These are phyloP conservation scores for Rattus rattus DNA, from an alignment of 2,113 vertebrate species.

Conservation along the genomic window DNA sequence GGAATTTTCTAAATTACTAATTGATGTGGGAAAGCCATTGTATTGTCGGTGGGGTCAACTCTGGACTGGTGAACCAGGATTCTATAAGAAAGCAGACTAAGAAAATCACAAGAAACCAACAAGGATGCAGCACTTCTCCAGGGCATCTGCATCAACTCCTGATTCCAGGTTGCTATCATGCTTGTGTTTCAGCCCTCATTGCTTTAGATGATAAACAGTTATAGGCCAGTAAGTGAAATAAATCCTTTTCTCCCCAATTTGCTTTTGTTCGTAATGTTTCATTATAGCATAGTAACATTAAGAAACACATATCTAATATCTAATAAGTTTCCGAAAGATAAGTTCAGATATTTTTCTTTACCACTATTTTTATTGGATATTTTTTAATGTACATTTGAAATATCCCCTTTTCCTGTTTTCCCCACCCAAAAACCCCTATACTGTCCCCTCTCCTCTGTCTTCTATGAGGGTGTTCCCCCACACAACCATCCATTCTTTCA, in stretches of 20 bases:
- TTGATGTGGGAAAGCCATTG: neutral
- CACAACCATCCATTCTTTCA: too few relatives aligned
- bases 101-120: neutral
- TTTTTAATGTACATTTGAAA: too few relatives aligned
- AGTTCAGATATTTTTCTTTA: neutral
- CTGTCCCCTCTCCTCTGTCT: too few relatives aligned
- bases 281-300: neutral
- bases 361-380: too few relatives aligned
- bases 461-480: too few relatives aligned
- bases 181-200: neutral
- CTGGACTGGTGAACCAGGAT: neutral
- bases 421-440: too few relatives aligned
- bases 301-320: neutral
- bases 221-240: neutral
- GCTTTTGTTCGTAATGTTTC: neutral
- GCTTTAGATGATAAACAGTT: neutral
- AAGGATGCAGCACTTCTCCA: neutral
- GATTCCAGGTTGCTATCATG: neutral
- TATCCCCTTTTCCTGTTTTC: too few relatives aligned
- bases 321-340: neutral
- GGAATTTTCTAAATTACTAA: neutral
- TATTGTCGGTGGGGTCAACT: neutral
- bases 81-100: neutral
- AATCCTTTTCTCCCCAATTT: neutral
- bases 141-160: neutral